Base-by-base conservation (phyloP, 2,888 invertebrate genomes). In the Tholera decimalis region DNA sequence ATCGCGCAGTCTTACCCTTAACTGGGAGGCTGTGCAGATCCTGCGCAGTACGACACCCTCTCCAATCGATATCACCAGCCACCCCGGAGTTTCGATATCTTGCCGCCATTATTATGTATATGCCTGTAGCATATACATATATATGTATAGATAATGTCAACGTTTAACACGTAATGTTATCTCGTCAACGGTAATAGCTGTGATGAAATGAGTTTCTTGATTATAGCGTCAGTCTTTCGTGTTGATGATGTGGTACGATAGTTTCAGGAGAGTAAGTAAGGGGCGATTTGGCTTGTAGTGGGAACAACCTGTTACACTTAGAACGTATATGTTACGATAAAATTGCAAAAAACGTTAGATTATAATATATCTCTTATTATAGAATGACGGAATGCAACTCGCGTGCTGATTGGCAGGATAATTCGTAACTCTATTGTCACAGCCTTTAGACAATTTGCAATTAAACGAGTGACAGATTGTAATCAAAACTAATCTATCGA, bases 11-110 rank as follows among this genome's bases (percentile, higher is more conserved):
- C 66, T 68, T 82, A 72, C 57, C 91, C 92, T 93, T 93, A 93
- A 93, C 44, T 18, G 55, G 84, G 92, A 92, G 87, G 90, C 91
- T 92, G 92, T 73, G 80, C 73, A 72, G 88, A 83, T 73, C 91
- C 74, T 93, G 93, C 93, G 93, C 92, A 92, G 76, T 83, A 68
- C 73, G 82, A 56, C 78, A 75, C 79, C 41, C 30, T 75, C 71
- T 20, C 54, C 76, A 85, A 87, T 89, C 90, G 87, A 90, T 91
- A 89, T 56, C 73, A 60, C 55, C 62, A 70, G 64, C 63, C 54
- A 60, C 65, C 61, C 55, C 64, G 49, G 55, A 65, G 64, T 67
- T 53, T 60, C 68, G 55, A 79, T 79, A 77, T 60, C 80, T 57
- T 35, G n/a, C 59, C 54, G 46, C 44, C 44, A 55, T 66, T 59